phyloP scores from a whole-genome alignment of 2,797 vertebrate species.

The Odontamblyopus rebecca region DNA sequence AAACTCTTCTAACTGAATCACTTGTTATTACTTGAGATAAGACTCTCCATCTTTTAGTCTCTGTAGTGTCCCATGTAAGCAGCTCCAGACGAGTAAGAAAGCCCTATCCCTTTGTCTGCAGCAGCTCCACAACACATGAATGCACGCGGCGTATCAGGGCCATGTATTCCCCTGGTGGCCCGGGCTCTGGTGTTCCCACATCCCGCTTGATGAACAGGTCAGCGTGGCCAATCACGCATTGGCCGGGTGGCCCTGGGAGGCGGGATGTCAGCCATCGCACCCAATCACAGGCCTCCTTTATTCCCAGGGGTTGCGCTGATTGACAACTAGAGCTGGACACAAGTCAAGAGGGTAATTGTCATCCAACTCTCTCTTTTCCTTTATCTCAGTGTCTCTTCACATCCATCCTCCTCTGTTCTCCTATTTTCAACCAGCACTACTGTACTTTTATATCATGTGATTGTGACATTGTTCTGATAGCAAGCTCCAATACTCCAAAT shows the following conservation, averaged over 20 bases:
- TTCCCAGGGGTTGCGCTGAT: slow-evolving; percentile 48
- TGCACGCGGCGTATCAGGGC: slow-evolving; percentile 63
- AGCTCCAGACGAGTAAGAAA: slow-evolving; percentile 43
- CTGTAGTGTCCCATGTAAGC: slow-evolving; percentile 39
- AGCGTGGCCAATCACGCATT: slow-evolving; percentile 73
- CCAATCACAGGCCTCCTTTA: slow-evolving; percentile 52
- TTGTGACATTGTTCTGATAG: neutral
- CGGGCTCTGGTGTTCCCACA: slow-evolving; percentile 65
- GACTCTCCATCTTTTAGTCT: slow-evolving; percentile 20
- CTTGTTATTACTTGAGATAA: slow-evolving; percentile 9
- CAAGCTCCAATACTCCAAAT: neutral
- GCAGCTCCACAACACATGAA: slow-evolving; percentile 57
- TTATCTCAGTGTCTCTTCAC: slow-evolving; percentile 43
- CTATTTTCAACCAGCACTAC: slow-evolving; percentile 5
- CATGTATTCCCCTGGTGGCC: slow-evolving; percentile 63
- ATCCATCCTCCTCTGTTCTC: slow-evolving; percentile 26
- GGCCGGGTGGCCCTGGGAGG: slow-evolving; percentile 66
- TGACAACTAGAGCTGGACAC: slow-evolving; percentile 67
- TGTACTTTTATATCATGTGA: neutral
- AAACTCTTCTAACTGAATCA: neutral
- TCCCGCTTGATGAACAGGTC: slow-evolving; percentile 66
- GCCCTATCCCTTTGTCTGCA: slow-evolving; percentile 64
- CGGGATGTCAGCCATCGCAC: slow-evolving; percentile 58
- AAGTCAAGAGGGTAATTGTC: slow-evolving; percentile 74
- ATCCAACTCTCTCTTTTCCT: slow-evolving; percentile 55